These are phyloP conservation scores for Hormaphis cornu DNA, from an alignment of 1,140 invertebrate genomes.

Conservation along the genomic window DNA sequence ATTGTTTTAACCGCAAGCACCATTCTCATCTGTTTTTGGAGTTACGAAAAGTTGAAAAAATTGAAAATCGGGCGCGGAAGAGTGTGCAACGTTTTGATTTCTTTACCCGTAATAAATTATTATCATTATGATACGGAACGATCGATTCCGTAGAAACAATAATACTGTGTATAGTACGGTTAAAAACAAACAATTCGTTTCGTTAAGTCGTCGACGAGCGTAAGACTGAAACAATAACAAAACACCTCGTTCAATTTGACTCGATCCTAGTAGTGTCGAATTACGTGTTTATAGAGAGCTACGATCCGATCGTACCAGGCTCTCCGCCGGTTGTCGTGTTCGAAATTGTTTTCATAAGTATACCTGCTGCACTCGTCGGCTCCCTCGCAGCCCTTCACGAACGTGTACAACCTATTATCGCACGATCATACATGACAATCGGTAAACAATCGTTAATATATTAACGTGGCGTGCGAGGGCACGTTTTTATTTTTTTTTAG, in stretches of 20 bases:
- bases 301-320: slow-evolving; percentile 30
- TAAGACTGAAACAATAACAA: background rate
- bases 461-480: background rate
- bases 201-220: background rate
- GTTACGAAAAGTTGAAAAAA: too few species aligned
- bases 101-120: too few species aligned
- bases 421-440: background rate
- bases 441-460: slow-evolving; percentile 6
- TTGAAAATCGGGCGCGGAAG: too few species aligned
- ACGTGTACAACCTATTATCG: background rate
- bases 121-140: too few species aligned
- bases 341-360: slow-evolving; percentile 24
- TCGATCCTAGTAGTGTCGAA: background rate
- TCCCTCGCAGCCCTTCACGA: background rate
- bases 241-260: slow-evolving; percentile 24
- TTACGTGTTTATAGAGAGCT: too few species aligned
- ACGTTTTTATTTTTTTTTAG: too few species aligned
- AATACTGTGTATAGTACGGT: too few species aligned
- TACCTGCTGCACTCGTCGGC: background rate
- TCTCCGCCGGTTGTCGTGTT: slow-evolving; percentile 5
- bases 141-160: too few species aligned
- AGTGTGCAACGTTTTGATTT: too few species aligned
- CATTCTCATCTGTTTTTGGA: too few species aligned
- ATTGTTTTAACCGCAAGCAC: too few species aligned
- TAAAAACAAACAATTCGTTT: too few species aligned